Conservation (phyloP, 1,140 invertebrate species). For the Lysiphlebus fabarum region DNA sequence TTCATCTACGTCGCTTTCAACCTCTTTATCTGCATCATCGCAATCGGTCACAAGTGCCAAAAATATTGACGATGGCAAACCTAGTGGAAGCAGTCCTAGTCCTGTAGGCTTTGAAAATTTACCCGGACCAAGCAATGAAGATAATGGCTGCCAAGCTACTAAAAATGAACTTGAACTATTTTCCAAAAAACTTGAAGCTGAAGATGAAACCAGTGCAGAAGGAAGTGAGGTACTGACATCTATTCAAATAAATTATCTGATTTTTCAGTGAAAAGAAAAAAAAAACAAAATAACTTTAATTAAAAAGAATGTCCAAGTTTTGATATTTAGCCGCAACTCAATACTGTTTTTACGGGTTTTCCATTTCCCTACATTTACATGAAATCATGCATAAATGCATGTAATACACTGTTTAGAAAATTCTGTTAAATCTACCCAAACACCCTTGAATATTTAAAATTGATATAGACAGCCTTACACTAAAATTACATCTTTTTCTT, state of each 20-base stretch:
- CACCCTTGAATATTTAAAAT: background rate
- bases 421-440: no score
- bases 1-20: conserved; percentile 17
- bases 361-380: background rate
- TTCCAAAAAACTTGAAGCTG: conserved; percentile 35
- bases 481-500: background rate
- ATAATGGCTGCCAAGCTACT: conserved; percentile 41
- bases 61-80: conserved; percentile 39
- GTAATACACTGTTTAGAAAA: no score
- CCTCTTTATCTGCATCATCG: conserved; percentile 36
- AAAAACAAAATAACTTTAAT: no score
- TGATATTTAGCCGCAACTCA: no score
- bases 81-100: conserved; percentile 46
- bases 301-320: no score
- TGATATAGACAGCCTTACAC: background rate
- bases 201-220: conserved; percentile 38
- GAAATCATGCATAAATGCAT: background rate
- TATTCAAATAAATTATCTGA: no score
- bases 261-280: no score
- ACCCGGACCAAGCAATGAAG: conserved; percentile 43
- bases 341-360: conserved; percentile 25
- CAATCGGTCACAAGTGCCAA: conserved; percentile 24
- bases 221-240: conserved; percentile 44
- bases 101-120: conserved; percentile 42
- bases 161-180: conserved; percentile 43